A percentile compares a stretch with the other conserved stretches of the same genome.
Evolutionary conservation across 92 coral and sea anemone species (phyloP).

Genomic region (Bergia puertoricense): DNA sequence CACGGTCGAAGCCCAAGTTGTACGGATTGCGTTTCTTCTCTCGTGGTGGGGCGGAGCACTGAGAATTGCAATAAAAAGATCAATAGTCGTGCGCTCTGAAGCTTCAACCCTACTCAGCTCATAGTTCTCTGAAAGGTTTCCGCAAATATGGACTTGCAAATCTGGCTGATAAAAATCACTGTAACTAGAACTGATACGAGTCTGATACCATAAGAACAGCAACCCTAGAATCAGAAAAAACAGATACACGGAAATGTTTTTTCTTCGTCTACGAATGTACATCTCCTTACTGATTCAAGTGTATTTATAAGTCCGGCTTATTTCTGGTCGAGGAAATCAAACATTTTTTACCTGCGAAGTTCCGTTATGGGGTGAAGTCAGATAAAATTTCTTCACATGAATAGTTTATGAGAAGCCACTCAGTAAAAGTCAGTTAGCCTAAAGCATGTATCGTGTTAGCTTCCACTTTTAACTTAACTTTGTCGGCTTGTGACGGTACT

Average conservation of each 20-base stretch:
- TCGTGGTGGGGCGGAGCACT: constrained; percentile 37
- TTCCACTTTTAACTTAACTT: not conserved
- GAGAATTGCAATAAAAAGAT: constrained; percentile 53
- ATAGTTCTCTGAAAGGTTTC: constrained; percentile 19
- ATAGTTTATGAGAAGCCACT: not conserved
- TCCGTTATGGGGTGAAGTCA: not conserved
- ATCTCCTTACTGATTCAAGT: not conserved
- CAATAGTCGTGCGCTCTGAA: constrained; percentile 24
- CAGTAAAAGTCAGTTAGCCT: not conserved
- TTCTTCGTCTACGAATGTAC: not conserved
- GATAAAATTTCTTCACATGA: not conserved
- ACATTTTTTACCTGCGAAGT: constrained; percentile 4
- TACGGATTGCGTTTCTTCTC: constrained; percentile 46
- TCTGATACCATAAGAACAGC: constrained; percentile 23
- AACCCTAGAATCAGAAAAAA: not conserved
- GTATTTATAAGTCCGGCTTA: not conserved
- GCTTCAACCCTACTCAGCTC: constrained; percentile 1
- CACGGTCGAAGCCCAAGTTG: constrained; percentile 54
- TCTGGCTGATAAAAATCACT: constrained; percentile 22
- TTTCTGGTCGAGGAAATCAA: not conserved
- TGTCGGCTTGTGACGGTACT: too few relatives aligned
- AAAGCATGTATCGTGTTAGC: not conserved
- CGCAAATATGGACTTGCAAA: constrained; percentile 36
- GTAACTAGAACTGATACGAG: not conserved
- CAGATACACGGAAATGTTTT: not conserved